phyloP scores from a whole-genome alignment of 1,140 invertebrate species.

The Sycobia sp. region DNA sequence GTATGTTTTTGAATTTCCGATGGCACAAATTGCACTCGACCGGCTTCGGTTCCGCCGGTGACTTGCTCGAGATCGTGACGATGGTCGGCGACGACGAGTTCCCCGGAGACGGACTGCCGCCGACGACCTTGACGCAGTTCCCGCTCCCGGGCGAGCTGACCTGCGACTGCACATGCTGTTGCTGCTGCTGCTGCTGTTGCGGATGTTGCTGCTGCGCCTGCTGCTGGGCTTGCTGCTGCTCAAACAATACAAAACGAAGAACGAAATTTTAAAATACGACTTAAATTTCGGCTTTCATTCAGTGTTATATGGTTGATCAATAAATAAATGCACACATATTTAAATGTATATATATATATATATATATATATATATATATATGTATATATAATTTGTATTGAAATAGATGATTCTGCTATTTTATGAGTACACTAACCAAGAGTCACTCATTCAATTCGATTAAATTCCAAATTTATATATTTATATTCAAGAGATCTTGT shows the following conservation, averaged over 20 bases:
- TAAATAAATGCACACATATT: too few relatives aligned
- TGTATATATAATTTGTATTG: too few relatives aligned
- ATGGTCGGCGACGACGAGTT: constrained; percentile 48
- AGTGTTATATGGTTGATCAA: too few relatives aligned
- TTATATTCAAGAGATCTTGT: too few relatives aligned
- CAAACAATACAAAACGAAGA: constrained; percentile 14
- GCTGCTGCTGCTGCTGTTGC: constrained; percentile 57
- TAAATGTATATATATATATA: too few relatives aligned
- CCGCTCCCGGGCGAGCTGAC: constrained; percentile 56
- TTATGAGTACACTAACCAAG: too few relatives aligned
- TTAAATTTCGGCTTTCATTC: too few relatives aligned
- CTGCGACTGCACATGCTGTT: constrained; percentile 53
- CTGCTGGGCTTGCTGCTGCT: constrained; percentile 43
- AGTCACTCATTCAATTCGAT: too few relatives aligned
- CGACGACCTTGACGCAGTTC: constrained; percentile 49
- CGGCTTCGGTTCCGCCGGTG: constrained; percentile 72
- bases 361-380: too few relatives aligned
- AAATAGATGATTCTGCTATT: too few relatives aligned
- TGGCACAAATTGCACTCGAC: constrained; percentile 94
- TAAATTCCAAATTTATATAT: too few relatives aligned
- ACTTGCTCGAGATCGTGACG: constrained; percentile 56
- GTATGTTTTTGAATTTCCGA: constrained; percentile 94
- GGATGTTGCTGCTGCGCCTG: constrained; percentile 46
- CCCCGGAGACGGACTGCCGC: constrained; percentile 52
- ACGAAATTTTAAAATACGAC: not conserved